Evolutionary conservation across 2,113 vertebrate species (phyloP).

Genomic region (Anguilla japonica): DNA sequence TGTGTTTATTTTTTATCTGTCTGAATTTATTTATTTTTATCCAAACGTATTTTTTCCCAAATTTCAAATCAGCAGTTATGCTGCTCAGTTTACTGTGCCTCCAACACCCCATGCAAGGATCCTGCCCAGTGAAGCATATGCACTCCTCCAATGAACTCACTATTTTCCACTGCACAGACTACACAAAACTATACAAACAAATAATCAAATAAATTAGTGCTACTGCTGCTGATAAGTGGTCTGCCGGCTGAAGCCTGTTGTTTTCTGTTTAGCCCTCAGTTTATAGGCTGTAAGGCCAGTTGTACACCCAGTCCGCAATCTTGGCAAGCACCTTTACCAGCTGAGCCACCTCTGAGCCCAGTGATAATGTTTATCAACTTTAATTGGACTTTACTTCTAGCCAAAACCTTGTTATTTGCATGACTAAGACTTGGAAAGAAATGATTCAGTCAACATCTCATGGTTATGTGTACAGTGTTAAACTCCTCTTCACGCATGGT

Average conservation of each 20-base stretch:
- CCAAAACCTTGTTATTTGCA: no score
- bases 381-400: no score
- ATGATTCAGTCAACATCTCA: no score
- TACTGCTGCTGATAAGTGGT: neutral
- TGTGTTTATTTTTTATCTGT: no score
- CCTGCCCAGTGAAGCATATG: neutral
- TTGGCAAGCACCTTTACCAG: no score
- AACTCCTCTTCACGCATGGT: no score
- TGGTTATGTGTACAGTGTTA: no score
- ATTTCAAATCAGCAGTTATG: neutral
- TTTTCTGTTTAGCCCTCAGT: neutral
- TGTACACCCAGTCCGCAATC: no score
- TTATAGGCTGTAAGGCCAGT: no score
- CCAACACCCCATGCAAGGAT: neutral
- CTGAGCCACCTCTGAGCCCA: no score
- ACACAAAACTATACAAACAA: neutral
- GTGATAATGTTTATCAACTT: no score
- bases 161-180: neutral
- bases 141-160: neutral
- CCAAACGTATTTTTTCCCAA: neutral
- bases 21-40: neutral
- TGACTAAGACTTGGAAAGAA: no score
- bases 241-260: neutral
- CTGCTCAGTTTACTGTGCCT: neutral
- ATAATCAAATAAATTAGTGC: neutral